These are phyloP conservation scores for Semicossyphus pulcher DNA, from an alignment of 2,113 vertebrate genomes.

Conservation along the genomic window DNA sequence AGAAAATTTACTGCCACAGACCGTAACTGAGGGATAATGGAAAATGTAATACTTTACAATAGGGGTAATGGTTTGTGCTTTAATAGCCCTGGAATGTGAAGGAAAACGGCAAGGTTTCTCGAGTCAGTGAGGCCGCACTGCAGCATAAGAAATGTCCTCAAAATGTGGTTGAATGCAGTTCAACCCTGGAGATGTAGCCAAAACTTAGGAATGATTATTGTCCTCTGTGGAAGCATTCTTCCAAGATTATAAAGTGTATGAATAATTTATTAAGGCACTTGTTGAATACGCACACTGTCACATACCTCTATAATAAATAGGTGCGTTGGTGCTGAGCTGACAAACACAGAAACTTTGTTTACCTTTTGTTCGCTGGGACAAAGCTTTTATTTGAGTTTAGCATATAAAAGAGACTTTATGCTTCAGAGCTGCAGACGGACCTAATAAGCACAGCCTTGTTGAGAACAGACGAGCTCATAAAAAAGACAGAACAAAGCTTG, in stretches of 20 bases:
- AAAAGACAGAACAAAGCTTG: slow-evolving; percentile 42
- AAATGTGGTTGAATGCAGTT: background rate
- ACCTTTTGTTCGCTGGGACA: slow-evolving; percentile 33
- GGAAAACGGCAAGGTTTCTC: background rate
- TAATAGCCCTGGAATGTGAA: background rate
- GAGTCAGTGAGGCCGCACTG: background rate
- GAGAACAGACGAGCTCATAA: slow-evolving; percentile 41
- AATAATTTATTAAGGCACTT: slow-evolving; percentile 32
- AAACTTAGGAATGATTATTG: slow-evolving; percentile 1
- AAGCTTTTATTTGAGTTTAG: slow-evolving; percentile 45
- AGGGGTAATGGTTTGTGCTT: background rate
- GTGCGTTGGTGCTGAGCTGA: background rate
- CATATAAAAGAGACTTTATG: slow-evolving; percentile 33
- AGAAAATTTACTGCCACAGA: slow-evolving; percentile 16
- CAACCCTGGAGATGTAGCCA: background rate
- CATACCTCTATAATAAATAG: slow-evolving; percentile 5
- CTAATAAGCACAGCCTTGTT: slow-evolving; percentile 40
- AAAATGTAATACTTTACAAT: slow-evolving; percentile 2
- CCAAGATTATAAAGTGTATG: background rate
- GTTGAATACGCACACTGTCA: slow-evolving; percentile 7
- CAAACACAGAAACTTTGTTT: slow-evolving; percentile 18
- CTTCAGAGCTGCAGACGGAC: slow-evolving; percentile 40
- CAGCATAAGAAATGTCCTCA: slow-evolving; percentile 10
- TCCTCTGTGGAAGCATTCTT: background rate
- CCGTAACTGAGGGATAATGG: slow-evolving; percentile 19